These are phyloP conservation scores for Rhamphomyia laevipes DNA, from an alignment of 2,888 invertebrate genomes.

Conservation along the genomic window DNA sequence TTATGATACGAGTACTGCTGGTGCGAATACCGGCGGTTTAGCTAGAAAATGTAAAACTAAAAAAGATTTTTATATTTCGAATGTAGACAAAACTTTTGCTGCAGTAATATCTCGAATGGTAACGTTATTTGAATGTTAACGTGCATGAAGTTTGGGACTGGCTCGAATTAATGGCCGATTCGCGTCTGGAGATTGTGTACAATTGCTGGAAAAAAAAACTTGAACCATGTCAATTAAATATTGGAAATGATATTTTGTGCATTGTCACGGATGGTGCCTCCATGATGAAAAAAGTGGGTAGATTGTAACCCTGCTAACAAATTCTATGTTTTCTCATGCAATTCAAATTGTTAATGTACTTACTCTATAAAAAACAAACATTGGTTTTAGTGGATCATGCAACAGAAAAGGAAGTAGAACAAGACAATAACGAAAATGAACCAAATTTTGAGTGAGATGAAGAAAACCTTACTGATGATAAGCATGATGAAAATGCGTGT, in stretches of 20 bases:
- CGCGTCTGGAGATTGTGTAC: no score
- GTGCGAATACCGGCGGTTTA: neutral
- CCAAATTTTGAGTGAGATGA: neutral
- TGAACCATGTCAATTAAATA: neutral
- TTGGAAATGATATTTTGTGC: neutral
- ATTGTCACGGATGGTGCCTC: neutral
- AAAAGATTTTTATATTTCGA: neutral
- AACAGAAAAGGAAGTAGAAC: neutral
- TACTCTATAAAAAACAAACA: neutral
- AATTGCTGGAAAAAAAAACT: no score
- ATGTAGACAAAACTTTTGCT: neutral
- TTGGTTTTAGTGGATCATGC: neutral
- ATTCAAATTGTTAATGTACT: neutral
- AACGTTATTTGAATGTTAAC: constrained; percentile 3
- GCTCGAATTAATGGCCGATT: neutral
- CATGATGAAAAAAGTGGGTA: neutral
- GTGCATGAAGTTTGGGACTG: constrained; percentile 3
- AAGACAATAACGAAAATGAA: neutral
- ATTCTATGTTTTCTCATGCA: neutral
- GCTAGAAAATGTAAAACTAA: neutral
- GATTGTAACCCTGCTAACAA: neutral
- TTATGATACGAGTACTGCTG: neutral
- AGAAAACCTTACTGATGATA: neutral
- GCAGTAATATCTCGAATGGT: constrained; percentile 1
- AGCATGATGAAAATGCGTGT: neutral